Evolutionary conservation across 2,113 vertebrate species (phyloP).

Genomic region (Monopterus albus): DNA sequence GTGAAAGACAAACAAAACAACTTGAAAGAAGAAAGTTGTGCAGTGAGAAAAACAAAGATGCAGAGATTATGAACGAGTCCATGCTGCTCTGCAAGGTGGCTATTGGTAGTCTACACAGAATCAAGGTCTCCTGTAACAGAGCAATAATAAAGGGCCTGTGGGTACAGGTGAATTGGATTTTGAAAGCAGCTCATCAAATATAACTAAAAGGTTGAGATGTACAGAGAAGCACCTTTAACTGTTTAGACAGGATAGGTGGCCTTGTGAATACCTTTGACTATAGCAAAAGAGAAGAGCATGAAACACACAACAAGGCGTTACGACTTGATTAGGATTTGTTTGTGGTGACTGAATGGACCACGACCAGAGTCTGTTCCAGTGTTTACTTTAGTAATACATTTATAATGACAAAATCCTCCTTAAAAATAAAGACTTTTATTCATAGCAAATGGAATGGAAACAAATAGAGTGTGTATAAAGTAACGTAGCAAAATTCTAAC

Average conservation of each 20-base stretch:
- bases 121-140: conserved; percentile 19
- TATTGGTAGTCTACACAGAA: conserved; percentile 27
- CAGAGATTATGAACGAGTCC: conserved; percentile 10
- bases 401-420: too few species aligned
- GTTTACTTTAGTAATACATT: too few species aligned
- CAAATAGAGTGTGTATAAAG: too few species aligned
- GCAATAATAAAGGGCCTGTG: conserved; percentile 57
- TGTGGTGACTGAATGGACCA: too few species aligned
- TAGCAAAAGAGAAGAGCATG: not conserved
- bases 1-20: conserved; percentile 3
- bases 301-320: conserved; percentile 7
- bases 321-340: too few species aligned
- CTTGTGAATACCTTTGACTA: conserved; percentile 21
- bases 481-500: too few species aligned
- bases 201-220: conserved; percentile 74
- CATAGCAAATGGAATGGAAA: too few species aligned
- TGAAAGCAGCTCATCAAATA: conserved; percentile 75
- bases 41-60: not conserved
- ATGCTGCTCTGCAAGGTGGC: not conserved
- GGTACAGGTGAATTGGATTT: conserved; percentile 66
- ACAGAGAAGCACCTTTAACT: conserved; percentile 28
- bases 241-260: conserved; percentile 34
- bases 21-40: not conserved
- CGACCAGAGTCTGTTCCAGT: too few species aligned
- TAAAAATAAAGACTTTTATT: too few species aligned